These are phyloP conservation scores for Caprella mutica DNA, from an alignment of 2,888 invertebrate genomes.

Conservation along the genomic window DNA sequence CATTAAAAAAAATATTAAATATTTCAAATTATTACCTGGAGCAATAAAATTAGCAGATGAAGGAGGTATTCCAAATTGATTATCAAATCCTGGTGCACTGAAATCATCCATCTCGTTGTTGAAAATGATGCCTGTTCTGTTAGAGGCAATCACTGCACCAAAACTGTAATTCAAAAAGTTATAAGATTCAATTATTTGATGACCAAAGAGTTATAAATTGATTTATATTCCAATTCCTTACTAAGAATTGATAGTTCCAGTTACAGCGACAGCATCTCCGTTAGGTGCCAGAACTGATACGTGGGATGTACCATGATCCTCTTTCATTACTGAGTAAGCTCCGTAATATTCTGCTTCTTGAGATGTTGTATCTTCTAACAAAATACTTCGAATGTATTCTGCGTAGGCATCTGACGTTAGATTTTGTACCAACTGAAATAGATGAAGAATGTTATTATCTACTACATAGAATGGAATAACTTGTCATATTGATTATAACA, in stretches of 20 bases:
- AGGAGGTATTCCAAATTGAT: slow-evolving; percentile 61
- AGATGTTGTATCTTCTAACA: slow-evolving; percentile 56
- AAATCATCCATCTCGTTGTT: slow-evolving; percentile 90
- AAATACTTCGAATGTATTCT: slow-evolving; percentile 47
- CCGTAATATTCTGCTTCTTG: slow-evolving; percentile 52
- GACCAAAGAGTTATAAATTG: too few relatives aligned
- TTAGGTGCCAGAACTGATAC: slow-evolving; percentile 67
- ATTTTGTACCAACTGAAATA: slow-evolving; percentile 55
- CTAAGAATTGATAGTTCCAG: slow-evolving; percentile 75
- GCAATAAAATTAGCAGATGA: slow-evolving; percentile 70
- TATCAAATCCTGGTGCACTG: slow-evolving; percentile 54
- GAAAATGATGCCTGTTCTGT: slow-evolving; percentile 69
- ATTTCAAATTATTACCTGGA: too few relatives aligned
- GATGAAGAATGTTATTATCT: too few relatives aligned
- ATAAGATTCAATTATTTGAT: too few relatives aligned
- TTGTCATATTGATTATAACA: too few relatives aligned
- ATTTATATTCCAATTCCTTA: too few relatives aligned
- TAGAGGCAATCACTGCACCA: slow-evolving; percentile 63
- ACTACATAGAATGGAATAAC: too few relatives aligned
- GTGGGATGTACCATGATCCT: slow-evolving; percentile 68
- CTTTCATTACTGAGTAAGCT: slow-evolving; percentile 42
- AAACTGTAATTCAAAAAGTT: too few relatives aligned
- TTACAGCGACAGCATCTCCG: slow-evolving; percentile 84
- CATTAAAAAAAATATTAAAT: too few relatives aligned
- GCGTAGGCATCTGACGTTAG: slow-evolving; percentile 55